Base-by-base conservation (phyloP, 2,797 vertebrate genomes). In the Sebastes melanostomus region DNA sequence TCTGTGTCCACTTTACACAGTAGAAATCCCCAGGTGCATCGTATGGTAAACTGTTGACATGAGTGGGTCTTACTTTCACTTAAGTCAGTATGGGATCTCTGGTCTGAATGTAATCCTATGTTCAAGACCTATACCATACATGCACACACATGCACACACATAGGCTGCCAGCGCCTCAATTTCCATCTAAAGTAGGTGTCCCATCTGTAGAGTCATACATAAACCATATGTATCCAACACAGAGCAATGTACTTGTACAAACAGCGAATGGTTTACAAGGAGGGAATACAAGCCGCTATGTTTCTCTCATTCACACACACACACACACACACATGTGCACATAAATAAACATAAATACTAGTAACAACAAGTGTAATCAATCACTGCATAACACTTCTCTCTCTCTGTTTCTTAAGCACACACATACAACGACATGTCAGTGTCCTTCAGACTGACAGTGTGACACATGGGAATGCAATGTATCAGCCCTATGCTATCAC, bases 111-210 rank as follows among this genome's bases (percentile, higher is more conserved):
- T 46, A 78, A 78, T 79, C 67, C 66, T 56, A 25, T 59, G 38
- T 66, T 61, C 60, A 60, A 62, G 52, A 65, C 24, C 32, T 38
- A n/a, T 42, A 24, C 32, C n/a, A 24, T 8, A 20, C 38, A 62
- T 59, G 54, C n/a, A 63, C 34, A 66, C 1, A 14, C 8, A 66
- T 0, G 54, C n/a, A 66, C 34, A 61, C 1, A 14, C 30, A 66
- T 0, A 25, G 38, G 8, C 60, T 70, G 24, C 58, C 11, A 68
- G 22, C 16, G 72, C 32, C 36, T 87, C 60, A 66, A 77, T 89
- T 82, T 88, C 75, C 72, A 83, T 85, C 46, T 74, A 80, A 76
- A 87, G 77, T 66, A 88, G 74, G 46, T 62, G 50, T 73, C 34
- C 52, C 2, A 3, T 66, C 50, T 70, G 58, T 30, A 13, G 65